Evolutionary conservation across 2,113 vertebrate genomes (phyloP).

Genomic region (Nycticebus coucang): DNA sequence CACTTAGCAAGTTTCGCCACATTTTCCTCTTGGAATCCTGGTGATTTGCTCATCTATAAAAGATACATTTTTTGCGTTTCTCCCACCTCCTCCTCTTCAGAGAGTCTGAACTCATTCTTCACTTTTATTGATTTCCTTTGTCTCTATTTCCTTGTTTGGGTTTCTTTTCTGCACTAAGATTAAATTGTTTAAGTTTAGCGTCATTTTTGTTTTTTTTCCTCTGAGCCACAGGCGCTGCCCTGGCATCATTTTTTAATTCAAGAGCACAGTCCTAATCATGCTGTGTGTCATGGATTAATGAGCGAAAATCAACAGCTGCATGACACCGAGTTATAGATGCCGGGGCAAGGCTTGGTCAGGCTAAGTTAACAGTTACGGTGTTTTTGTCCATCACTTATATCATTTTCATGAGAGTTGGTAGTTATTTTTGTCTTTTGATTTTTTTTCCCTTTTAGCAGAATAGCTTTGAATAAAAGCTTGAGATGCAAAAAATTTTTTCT

Average conservation of each 20-base stretch:
- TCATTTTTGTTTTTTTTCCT: no score
- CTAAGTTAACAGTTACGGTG: background rate
- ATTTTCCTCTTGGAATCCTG: background rate
- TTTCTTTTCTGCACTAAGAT: background rate
- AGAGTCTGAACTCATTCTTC: background rate
- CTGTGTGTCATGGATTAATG: background rate
- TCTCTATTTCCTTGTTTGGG: background rate
- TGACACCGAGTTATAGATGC: background rate
- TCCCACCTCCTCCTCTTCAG: background rate
- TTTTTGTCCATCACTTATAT: background rate
- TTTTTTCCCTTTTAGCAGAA: background rate
- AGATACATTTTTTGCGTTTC: background rate
- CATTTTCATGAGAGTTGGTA: background rate
- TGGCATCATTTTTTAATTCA: background rate
- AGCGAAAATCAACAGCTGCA: background rate
- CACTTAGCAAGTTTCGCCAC: background rate
- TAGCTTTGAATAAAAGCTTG: no score
- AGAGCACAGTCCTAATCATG: background rate
- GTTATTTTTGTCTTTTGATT: background rate
- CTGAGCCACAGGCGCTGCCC: no score
- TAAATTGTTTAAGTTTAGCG: background rate
- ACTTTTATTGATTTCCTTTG: background rate
- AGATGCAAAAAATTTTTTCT: background rate
- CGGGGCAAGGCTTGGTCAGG: background rate
- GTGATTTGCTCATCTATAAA: background rate